Conservation (phyloP, 2,113 vertebrate genomes). For the Oncorhynchus mykiss region DNA sequence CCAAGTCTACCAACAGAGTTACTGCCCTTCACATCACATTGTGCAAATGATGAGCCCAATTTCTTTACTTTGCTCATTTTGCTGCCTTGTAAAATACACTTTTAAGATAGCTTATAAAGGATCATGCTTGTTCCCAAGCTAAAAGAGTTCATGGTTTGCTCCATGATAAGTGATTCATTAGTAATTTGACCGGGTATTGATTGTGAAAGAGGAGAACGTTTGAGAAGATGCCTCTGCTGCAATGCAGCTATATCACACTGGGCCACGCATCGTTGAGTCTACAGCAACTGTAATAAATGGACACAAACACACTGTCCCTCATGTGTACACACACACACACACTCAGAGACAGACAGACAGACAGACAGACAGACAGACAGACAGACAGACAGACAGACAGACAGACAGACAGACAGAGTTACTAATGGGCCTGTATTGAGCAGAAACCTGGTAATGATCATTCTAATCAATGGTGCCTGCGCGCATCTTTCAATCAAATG, state of each 20-base stretch:
- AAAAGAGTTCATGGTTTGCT: slow-evolving; percentile 5
- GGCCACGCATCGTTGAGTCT: slow-evolving; percentile 29
- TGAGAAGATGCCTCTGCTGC: slow-evolving; percentile 28
- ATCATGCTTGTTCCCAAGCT: neutral
- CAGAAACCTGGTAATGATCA: too few relatives aligned
- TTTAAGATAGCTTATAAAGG: too few relatives aligned
- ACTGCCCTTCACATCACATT: too few relatives aligned
- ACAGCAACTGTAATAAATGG: slow-evolving; percentile 26
- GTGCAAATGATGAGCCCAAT: too few relatives aligned
- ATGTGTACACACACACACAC: neutral
- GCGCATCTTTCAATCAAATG: too few relatives aligned
- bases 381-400: too few relatives aligned
- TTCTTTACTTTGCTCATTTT: too few relatives aligned
- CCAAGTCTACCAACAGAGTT: too few relatives aligned
- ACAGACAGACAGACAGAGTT: neutral
- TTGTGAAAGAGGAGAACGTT: neutral
- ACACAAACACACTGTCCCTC: neutral
- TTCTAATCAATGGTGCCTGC: too few relatives aligned
- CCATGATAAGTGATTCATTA: slow-evolving; percentile 32
- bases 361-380: too few relatives aligned
- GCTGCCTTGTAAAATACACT: too few relatives aligned
- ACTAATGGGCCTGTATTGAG: too few relatives aligned
- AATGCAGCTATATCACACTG: slow-evolving; percentile 45
- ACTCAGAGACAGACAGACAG: neutral
- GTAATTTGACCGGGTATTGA: slow-evolving; percentile 47